Conservation (phyloP, 2,888 invertebrate genomes). For the Myathropa florea region DNA sequence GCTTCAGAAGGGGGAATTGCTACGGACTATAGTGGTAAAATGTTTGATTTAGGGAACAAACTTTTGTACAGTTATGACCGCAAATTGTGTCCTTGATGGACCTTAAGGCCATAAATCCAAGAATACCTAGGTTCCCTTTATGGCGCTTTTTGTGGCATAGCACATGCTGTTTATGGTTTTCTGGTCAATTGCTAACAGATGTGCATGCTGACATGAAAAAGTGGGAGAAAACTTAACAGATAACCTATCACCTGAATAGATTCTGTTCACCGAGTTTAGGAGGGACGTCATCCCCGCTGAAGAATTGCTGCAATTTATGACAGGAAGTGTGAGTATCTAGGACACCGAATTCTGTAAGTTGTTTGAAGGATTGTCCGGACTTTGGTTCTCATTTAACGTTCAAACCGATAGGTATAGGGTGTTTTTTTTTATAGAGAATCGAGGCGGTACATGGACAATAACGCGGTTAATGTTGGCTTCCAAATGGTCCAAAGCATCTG, state of each 20-base stretch:
- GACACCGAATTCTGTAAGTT: no score
- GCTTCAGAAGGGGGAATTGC: neutral
- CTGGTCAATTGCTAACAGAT: neutral
- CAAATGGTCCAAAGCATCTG: no score
- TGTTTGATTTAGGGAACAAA: conserved; percentile 46
- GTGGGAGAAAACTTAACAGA: neutral
- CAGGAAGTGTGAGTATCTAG: no score
- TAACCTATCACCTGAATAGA: neutral
- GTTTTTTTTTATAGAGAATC: no score
- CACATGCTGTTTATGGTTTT: neutral
- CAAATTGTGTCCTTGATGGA: conserved; percentile 30
- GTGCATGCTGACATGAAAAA: neutral
- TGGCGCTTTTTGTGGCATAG: neutral
- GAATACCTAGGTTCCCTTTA: neutral
- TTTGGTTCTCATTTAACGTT: no score
- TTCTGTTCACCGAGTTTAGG: neutral
- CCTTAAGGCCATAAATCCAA: conserved; percentile 7
- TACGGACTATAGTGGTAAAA: conserved; percentile 17
- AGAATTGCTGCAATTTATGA: no score
- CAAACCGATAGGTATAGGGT: no score
- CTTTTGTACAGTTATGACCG: conserved; percentile 20
- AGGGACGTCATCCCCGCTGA: neutral
- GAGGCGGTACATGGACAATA: no score
- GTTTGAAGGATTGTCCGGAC: no score
- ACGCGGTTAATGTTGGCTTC: no score